A percentile compares a stretch with the other conserved stretches of the same genome.
Evolutionary conservation across 2,888 invertebrate genomes (phyloP).

Genomic region (Busseola fusca): DNA sequence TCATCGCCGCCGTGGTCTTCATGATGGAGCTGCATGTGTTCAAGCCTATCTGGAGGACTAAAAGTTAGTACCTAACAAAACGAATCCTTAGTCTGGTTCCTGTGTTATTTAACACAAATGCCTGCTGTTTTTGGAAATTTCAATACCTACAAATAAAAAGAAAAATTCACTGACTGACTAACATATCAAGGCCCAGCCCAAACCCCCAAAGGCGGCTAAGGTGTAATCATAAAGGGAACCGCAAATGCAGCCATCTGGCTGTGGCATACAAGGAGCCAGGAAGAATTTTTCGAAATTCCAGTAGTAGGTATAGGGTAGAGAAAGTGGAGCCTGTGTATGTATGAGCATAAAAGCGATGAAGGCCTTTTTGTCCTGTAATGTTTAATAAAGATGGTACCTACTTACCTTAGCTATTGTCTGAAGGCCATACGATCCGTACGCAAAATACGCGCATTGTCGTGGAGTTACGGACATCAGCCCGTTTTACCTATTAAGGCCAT

Average conservation of each 20-base stretch:
- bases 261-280: background rate
- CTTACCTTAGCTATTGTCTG: too few relatives aligned
- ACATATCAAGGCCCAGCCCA: background rate
- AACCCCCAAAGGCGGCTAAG: too few relatives aligned
- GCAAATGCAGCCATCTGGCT: background rate
- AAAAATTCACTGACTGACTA: background rate
- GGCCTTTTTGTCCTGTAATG: background rate
- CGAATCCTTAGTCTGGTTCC: background rate
- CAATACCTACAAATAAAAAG: background rate
- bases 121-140: background rate
- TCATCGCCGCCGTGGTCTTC: conserved; percentile 95
- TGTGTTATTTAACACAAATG: too few relatives aligned
- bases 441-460: too few relatives aligned
- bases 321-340: background rate
- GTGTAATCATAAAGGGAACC: background rate
- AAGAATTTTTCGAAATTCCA: background rate
- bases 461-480: too few relatives aligned
- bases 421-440: too few relatives aligned
- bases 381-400: background rate
- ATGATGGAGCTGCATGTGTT: conserved; percentile 95
- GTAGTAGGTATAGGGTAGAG: background rate
- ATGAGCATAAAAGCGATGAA: background rate
- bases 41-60: conserved; percentile 94
- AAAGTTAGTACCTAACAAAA: conserved; percentile 87
- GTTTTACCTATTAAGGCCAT: too few relatives aligned